Conservation (phyloP, 2,888 invertebrate species). For the Acleris emargana region DNA sequence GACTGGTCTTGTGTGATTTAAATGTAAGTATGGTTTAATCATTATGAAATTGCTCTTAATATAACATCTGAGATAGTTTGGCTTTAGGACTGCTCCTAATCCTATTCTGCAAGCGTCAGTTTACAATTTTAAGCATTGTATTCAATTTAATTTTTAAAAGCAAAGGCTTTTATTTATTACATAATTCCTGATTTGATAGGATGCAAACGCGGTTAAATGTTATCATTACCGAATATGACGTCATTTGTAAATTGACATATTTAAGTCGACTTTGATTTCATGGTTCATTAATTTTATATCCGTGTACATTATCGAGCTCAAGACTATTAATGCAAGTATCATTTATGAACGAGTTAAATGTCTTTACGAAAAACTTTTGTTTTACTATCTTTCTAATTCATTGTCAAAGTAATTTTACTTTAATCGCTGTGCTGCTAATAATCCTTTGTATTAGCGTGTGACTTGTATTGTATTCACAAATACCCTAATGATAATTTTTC, state of each 20-base stretch:
- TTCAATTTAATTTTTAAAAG: too few relatives aligned
- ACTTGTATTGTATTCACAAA: neutral
- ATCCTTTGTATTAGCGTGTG: neutral
- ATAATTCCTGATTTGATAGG: neutral
- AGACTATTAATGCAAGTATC: neutral
- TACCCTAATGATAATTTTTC: constrained; percentile 29
- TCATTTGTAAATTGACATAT: constrained; percentile 10
- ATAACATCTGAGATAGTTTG: too few relatives aligned
- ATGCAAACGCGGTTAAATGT: neutral
- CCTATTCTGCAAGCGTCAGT: too few relatives aligned
- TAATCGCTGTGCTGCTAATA: neutral
- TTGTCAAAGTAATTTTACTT: too few relatives aligned
- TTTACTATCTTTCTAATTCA: too few relatives aligned
- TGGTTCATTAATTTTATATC: constrained; percentile 6
- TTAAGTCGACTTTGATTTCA: constrained; percentile 1
- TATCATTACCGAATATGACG: constrained; percentile 4
- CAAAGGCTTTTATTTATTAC: neutral
- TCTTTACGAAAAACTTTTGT: neutral
- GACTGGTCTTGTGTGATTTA: constrained; percentile 87
- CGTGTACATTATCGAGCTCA: neutral
- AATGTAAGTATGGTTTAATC: constrained; percentile 73
- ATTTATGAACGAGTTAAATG: too few relatives aligned
- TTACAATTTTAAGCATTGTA: too few relatives aligned
- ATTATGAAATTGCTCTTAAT: neutral
- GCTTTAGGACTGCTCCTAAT: too few relatives aligned